phyloP scores from a whole-genome alignment of 2,113 vertebrate genomes.

The Ramphastos sulfuratus region DNA sequence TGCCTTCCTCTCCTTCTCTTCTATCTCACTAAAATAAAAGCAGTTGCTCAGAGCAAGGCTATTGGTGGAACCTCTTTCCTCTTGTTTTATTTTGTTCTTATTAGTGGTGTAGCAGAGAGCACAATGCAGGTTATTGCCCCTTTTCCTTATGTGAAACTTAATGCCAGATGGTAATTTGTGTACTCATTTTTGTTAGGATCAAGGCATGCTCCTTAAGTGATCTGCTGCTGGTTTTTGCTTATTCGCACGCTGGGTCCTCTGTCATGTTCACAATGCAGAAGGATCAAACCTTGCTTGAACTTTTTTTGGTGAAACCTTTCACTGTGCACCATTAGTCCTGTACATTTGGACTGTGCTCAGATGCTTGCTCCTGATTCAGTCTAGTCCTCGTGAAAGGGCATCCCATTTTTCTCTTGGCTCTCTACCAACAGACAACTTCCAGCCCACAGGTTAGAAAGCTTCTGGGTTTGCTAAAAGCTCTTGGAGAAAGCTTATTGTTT shows the following conservation, averaged over 20 bases:
- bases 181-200: not conserved
- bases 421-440: not conserved
- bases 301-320: not conserved
- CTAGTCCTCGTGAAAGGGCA: not conserved
- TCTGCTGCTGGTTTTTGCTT: not conserved
- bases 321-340: not conserved
- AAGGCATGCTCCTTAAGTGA: fast-evolving
- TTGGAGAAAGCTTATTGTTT: not conserved
- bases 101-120: not conserved
- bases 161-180: not conserved
- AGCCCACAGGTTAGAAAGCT: not conserved
- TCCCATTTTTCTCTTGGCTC: not conserved
- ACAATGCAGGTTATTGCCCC: not conserved
- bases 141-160: not conserved
- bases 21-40: not conserved
- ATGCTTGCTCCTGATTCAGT: not conserved
- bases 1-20: not conserved
- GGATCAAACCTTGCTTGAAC: not conserved
- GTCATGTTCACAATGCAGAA: not conserved
- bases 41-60: not conserved
- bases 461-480: slow-evolving; percentile 1
- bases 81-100: not conserved
- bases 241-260: not conserved
- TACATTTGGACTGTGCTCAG: not conserved
- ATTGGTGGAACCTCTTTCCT: not conserved